Percentiles rank a stretch among this genome's conserved stretches.
phyloP scores from a whole-genome alignment of 1,140 invertebrate genomes.

The Drosophila jambulina region DNA sequence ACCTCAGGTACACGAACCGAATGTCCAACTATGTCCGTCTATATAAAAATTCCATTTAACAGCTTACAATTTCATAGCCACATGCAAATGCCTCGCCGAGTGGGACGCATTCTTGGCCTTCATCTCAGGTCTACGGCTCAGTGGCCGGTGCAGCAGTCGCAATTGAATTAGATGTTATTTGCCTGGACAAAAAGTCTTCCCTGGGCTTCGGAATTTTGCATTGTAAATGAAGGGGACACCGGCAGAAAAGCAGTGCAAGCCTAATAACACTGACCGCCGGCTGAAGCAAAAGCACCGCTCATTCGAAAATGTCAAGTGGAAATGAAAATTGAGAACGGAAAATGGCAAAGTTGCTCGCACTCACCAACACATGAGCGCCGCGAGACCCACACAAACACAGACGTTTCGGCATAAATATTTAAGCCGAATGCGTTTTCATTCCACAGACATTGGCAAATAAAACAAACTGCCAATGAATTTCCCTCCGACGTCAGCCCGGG shows the following conservation, averaged over 20 bases:
- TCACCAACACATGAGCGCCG: not conserved
- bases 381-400: constrained; percentile 71
- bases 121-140: constrained; percentile 14
- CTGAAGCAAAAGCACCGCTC: constrained; percentile 18
- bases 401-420: constrained; percentile 83
- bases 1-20: constrained; percentile 24
- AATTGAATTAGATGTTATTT: constrained; percentile 70
- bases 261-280: constrained; percentile 28
- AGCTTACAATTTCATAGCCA: constrained; percentile 51
- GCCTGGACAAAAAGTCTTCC: constrained; percentile 50
- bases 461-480: constrained; percentile 71
- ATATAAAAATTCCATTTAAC: constrained; percentile 66
- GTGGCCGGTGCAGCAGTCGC: constrained; percentile 7
- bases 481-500: constrained; percentile 21
- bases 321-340: constrained; percentile 44
- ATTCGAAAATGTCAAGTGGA: constrained; percentile 58
- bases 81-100: constrained; percentile 31
- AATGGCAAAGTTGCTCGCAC: constrained; percentile 14
- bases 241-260: constrained; percentile 6
- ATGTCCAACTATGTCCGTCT: constrained; percentile 2
- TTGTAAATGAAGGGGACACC: constrained; percentile 10
- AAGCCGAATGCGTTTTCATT: constrained; percentile 84
- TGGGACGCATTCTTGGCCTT: constrained; percentile 7
- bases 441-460: constrained; percentile 78
- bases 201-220: constrained; percentile 33